Percentiles rank a stretch among this genome's conserved stretches.
Evolutionary conservation across 2,113 vertebrate genomes (phyloP).

Genomic region (Neodon shergylaensis): DNA sequence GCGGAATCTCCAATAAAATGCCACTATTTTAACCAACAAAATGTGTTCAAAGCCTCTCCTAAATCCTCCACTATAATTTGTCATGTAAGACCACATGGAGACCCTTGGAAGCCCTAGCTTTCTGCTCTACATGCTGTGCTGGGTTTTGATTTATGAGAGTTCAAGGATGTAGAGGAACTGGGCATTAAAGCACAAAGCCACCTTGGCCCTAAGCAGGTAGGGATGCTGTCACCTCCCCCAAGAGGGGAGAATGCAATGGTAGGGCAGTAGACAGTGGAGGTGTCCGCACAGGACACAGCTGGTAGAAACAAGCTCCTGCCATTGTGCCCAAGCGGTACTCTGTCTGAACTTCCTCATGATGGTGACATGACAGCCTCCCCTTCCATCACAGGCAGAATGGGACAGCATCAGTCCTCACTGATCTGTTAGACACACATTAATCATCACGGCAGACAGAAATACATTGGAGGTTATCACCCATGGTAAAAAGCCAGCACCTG

Average conservation of each 20-base stretch:
- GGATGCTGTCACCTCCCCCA: neutral
- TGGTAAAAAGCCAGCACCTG: slow-evolving; percentile 71
- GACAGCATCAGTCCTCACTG: slow-evolving; percentile 67
- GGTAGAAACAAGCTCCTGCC: neutral
- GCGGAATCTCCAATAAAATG: neutral
- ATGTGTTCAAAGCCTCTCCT: neutral
- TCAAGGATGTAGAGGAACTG: neutral
- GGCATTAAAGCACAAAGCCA: neutral
- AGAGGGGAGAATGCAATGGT: fast-evolving
- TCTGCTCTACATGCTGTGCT: neutral
- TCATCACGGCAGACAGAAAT: slow-evolving; percentile 78
- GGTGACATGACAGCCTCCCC: slow-evolving; percentile 64
- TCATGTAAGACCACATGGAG: neutral
- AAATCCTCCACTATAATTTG: slow-evolving; percentile 49
- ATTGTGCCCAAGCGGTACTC: neutral
- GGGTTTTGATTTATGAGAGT: slow-evolving; percentile 26
- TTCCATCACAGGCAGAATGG: slow-evolving; percentile 72
- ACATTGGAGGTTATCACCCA: slow-evolving; percentile 76
- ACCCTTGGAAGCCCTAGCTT: slow-evolving; percentile 1
- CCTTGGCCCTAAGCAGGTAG: neutral
- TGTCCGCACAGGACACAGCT: slow-evolving; percentile 13
- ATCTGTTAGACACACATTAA: slow-evolving; percentile 81
- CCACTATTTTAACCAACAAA: slow-evolving; percentile 18
- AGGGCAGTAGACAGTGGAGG: neutral
- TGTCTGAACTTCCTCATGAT: neutral